Conservation (phyloP, 2,797 vertebrate species). For the Dallia pectoralis region DNA sequence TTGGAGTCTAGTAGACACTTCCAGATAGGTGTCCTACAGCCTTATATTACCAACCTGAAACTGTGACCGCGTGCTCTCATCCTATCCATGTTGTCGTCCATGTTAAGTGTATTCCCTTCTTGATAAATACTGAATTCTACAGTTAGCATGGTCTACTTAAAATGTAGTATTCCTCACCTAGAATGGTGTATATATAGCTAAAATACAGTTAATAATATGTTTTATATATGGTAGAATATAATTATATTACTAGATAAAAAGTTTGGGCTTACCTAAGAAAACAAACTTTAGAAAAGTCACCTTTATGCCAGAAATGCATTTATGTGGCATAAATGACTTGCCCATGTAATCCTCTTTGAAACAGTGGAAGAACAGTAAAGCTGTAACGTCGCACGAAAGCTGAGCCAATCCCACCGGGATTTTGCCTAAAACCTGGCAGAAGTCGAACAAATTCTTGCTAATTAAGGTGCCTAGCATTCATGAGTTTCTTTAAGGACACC, state of each 20-base stretch:
- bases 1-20: background rate
- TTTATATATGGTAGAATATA: background rate
- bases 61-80: background rate
- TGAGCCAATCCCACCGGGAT: conserved; percentile 7
- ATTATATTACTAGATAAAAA: background rate
- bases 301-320: conserved; percentile 14
- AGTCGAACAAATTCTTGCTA: conserved; percentile 12
- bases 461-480: conserved; percentile 9
- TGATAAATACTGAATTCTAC: background rate
- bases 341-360: conserved; percentile 17
- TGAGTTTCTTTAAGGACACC: background rate
- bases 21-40: background rate
- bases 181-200: background rate
- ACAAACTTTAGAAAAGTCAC: conserved; percentile 15
- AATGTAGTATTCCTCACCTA: background rate
- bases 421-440: conserved; percentile 13
- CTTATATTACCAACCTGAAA: background rate
- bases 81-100: background rate
- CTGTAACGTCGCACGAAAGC: conserved; percentile 1
- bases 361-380: background rate
- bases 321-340: conserved; percentile 16
- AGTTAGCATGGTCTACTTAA: background rate
- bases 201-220: background rate
- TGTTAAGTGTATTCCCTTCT: background rate
- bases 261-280: conserved; percentile 6